A percentile compares a stretch with the other conserved stretches of the same genome.
These are phyloP conservation scores for Synergus umbraculus DNA, from an alignment of 2,888 invertebrate genomes.

Conservation along the genomic window DNA sequence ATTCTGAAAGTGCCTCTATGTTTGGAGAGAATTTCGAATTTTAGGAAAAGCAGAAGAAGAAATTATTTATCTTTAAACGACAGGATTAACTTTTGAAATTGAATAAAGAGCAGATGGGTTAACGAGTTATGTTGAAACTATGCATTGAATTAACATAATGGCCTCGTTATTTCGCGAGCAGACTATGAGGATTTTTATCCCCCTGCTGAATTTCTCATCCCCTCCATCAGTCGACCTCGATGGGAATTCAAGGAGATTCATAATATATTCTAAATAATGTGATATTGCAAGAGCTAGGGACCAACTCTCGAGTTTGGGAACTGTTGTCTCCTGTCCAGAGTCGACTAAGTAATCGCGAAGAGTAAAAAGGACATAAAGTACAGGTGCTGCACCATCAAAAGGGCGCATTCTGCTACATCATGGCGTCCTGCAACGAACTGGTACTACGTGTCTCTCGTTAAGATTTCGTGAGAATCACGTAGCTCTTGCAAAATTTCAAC, in stretches of 20 bases:
- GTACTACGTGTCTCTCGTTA: conserved; percentile 38
- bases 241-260: conserved; percentile 55
- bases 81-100: conserved; percentile 13
- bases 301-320: conserved; percentile 56
- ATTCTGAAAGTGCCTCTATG: too few relatives aligned
- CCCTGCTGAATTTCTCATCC: conserved; percentile 49
- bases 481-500: conserved; percentile 29
- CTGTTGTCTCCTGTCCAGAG: conserved; percentile 44
- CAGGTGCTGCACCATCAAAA: conserved; percentile 57
- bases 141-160: conserved; percentile 76
- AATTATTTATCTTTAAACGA: not conserved
- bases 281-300: conserved; percentile 60
- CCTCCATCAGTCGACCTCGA: conserved; percentile 55
- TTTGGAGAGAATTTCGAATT: too few relatives aligned
- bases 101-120: conserved; percentile 69
- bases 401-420: conserved; percentile 34
- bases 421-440: conserved; percentile 28
- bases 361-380: conserved; percentile 66
- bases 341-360: conserved; percentile 63
- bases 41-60: not conserved
- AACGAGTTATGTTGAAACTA: conserved; percentile 76
- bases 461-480: conserved; percentile 40
- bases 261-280: conserved; percentile 67
- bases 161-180: conserved; percentile 71
- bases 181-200: conserved; percentile 49